These are phyloP conservation scores for Stegastes partitus DNA, from an alignment of 2,113 vertebrate species.

Conservation along the genomic window DNA sequence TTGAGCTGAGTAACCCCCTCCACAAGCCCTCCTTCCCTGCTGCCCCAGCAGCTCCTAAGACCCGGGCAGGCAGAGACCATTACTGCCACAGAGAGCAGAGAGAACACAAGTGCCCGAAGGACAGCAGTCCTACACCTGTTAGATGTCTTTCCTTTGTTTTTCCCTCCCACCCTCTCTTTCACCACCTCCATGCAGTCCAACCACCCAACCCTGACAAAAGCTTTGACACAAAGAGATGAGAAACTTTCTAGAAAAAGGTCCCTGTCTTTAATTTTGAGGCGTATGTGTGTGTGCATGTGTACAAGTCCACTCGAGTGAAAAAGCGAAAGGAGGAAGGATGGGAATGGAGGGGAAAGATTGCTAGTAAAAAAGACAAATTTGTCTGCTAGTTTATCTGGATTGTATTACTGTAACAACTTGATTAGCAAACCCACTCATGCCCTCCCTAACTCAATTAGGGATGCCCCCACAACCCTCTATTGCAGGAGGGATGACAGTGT, in stretches of 20 bases:
- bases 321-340: constrained; percentile 29
- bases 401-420: constrained; percentile 76
- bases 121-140: constrained; percentile 71
- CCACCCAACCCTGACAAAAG: constrained; percentile 45
- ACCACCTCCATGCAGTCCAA: constrained; percentile 40
- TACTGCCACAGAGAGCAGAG: constrained; percentile 62
- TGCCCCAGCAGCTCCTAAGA: constrained; percentile 52
- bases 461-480: constrained; percentile 72
- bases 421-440: constrained; percentile 84
- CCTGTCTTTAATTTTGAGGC: constrained; percentile 39
- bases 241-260: constrained; percentile 60
- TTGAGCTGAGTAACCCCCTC: constrained; percentile 47
- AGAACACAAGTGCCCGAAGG: constrained; percentile 66
- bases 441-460: constrained; percentile 79
- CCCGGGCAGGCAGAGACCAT: constrained; percentile 56
- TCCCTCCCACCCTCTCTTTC: constrained; percentile 20
- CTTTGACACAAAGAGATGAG: constrained; percentile 56
- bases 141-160: constrained; percentile 60
- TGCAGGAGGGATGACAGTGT: constrained; percentile 47
- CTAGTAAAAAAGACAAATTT: constrained; percentile 77
- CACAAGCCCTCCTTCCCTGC: constrained; percentile 29
- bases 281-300: constrained; percentile 31
- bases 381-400: constrained; percentile 67
- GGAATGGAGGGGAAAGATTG: constrained; percentile 47
- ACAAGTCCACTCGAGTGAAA: constrained; percentile 25